Base-by-base conservation (phyloP, 1,140 invertebrate species). In the Drosophila melanogaster region DNA sequence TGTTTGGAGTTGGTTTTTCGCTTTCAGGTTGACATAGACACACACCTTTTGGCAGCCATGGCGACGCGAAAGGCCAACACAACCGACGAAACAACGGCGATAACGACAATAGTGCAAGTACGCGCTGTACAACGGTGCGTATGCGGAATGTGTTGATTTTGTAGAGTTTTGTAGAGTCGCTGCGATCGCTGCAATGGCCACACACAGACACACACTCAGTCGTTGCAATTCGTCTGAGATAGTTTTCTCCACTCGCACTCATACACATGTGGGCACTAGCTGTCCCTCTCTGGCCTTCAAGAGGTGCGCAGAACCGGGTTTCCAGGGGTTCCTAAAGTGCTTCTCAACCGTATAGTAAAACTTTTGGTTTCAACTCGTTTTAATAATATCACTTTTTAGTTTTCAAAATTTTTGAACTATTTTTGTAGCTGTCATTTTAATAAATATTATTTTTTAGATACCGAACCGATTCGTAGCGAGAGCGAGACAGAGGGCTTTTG, bases 281-380 rank as follows among this genome's bases (percentile, higher is more conserved):
- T 77, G 84, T 87, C 84, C 53, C 84, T 69, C 46, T 87, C 79
- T 84, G 46, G 43, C 84, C 26, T 30, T 47, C n/a, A 57, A 53
- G 61, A 75, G 84, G 71, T 83, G 84, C 79, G 74, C 79, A 83
- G 72, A 89, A 87, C 84, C 84, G 84, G 84, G 89, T 87, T 76
- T 43, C 44, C 47, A 44, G 37, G 37, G 60, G 17, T 53, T 44
- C 62, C 56, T 37, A 43, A 74, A 46, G 53, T 26, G 26, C 22
- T 71, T 73, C 57, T 47, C 53, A 58, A 24, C 22, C 41, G 40
- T 12, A 22, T 37, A 0, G 7, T 22, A 12, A 12, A 7, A 11
- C 11, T 59, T 53, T 47, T 61, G 35, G 49, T 73, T 65, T 37
- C 41, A n/a, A 33, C 51, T 19, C 19, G 12, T 3, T 15, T 26